A percentile compares a stretch with the other conserved stretches of the same genome.
These are phyloP conservation scores for Ischnura elegans DNA, from an alignment of 2,888 invertebrate genomes.

Conservation along the genomic window DNA sequence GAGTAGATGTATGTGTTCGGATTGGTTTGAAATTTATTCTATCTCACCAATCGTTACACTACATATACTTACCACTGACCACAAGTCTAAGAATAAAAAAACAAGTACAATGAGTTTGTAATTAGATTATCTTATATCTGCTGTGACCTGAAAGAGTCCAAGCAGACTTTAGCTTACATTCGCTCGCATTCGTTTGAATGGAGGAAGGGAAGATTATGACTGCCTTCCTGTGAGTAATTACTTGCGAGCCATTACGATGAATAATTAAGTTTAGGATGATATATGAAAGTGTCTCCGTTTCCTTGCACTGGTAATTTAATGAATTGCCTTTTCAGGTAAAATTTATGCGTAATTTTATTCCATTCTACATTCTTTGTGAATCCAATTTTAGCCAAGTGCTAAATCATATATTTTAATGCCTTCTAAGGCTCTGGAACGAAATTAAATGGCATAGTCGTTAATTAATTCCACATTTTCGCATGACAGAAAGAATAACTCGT, in stretches of 20 bases:
- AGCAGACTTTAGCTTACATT: neutral
- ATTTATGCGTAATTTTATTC: neutral
- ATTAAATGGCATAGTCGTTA: neutral
- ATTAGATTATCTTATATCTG: too few relatives aligned
- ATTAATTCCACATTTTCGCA: neutral
- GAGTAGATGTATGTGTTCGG: too few relatives aligned
- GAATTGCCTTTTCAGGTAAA: neutral
- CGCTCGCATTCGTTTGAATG: too few relatives aligned
- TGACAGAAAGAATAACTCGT: neutral
- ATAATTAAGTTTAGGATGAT: neutral
- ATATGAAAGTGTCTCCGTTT: neutral
- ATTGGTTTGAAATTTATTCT: too few relatives aligned
- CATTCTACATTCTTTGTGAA: neutral
- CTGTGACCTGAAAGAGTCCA: neutral
- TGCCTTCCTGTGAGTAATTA: neutral
- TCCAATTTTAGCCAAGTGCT: neutral
- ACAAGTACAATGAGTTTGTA: too few relatives aligned
- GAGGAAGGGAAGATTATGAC: neutral
- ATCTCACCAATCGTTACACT: too few relatives aligned
- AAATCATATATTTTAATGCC: neutral
- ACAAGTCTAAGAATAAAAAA: too few relatives aligned
- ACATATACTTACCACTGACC: too few relatives aligned
- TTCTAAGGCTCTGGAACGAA: neutral
- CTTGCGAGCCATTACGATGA: neutral
- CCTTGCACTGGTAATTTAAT: neutral